Base-by-base conservation (phyloP, 2,888 invertebrate genomes). In the Chrysopilus asiliformis region DNA sequence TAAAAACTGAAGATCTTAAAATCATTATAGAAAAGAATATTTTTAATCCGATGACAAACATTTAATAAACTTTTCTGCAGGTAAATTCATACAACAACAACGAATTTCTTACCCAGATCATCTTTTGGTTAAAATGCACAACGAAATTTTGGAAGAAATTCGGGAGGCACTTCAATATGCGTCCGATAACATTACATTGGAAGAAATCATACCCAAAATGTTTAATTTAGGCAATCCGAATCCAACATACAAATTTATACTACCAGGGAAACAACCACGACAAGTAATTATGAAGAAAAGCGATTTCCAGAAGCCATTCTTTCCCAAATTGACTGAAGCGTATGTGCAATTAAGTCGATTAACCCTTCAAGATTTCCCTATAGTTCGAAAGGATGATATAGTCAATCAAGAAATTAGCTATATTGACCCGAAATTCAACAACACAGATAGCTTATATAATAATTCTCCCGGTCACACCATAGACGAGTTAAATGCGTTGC, bases 261-360 rank as follows among this genome's bases (percentile, higher is more conserved):
- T 60, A 39, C 57, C 58, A 6, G 41, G 39, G 17, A 34, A 32
- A n/a, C 22, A 38, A 14, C 39, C 42, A 28, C 25, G 22, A 19
- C 36, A 36, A 5, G 27, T 51, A 15, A 35, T 44, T 1, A 47
- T 48, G 17, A 39, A 42, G 34, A 32, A 56, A 14, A 54, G 49
- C 26, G 56, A 57, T 40, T 58, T 62, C 39, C 38, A 41, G 17
- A 44, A 48, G 14, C 58, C 61, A 4, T 50, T 49, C 20, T 62
- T 60, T 45, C 62, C 62, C 9, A 60, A 60, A 42, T 42, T 61
- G 8, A 51, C 52, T 4, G 20, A 36, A 22, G 31, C 41, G 1
- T 47, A 50, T 38, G 45, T 52, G 35, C 37, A 41, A 22, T 19
- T 46, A 13, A 43, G 46, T 38, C 32, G 40, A 27, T 36, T 34